A percentile compares a stretch with the other conserved stretches of the same genome.
These are phyloP conservation scores for Cyclargus thomasi DNA, from an alignment of 1,140 invertebrate genomes.

Conservation along the genomic window DNA sequence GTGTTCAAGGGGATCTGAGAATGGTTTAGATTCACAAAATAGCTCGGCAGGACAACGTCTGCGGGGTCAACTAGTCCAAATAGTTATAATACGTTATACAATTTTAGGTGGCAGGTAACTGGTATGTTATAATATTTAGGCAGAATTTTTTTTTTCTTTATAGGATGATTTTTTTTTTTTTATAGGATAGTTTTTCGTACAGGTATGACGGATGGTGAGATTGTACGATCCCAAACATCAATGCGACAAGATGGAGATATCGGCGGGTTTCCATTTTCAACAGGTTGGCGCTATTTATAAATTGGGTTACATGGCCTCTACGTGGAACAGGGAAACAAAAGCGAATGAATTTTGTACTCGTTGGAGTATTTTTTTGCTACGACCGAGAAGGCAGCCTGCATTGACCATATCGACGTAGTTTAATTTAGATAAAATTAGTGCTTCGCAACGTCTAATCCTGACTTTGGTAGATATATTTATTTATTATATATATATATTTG, in stretches of 20 bases:
- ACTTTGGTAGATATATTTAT: neutral
- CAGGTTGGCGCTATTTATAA: neutral
- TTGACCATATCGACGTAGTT: conserved; percentile 12
- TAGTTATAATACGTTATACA: too few species aligned
- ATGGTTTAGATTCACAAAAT: too few species aligned
- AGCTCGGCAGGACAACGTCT: too few species aligned
- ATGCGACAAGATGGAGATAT: neutral
- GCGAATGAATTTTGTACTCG: conserved; percentile 13
- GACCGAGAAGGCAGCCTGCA: neutral
- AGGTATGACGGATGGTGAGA: neutral
- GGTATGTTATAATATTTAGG: too few species aligned
- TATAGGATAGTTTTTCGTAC: conserved; percentile 7
- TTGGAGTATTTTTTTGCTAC: conserved; percentile 10
- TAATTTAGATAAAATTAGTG: conserved; percentile 12
- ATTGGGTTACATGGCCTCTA: conserved; percentile 17
- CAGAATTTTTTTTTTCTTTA: too few species aligned
- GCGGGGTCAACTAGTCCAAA: too few species aligned
- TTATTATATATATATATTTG: neutral
- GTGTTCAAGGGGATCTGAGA: too few species aligned
- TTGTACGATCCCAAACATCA: conserved; percentile 7
- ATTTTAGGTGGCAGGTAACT: too few species aligned
- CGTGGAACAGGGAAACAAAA: conserved; percentile 16
- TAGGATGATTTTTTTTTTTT: too few species aligned
- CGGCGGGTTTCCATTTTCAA: neutral
- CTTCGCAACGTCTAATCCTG: conserved; percentile 8